Evolutionary conservation across 2,888 invertebrate genomes (phyloP).

Genomic region (Graphium colonna): DNA sequence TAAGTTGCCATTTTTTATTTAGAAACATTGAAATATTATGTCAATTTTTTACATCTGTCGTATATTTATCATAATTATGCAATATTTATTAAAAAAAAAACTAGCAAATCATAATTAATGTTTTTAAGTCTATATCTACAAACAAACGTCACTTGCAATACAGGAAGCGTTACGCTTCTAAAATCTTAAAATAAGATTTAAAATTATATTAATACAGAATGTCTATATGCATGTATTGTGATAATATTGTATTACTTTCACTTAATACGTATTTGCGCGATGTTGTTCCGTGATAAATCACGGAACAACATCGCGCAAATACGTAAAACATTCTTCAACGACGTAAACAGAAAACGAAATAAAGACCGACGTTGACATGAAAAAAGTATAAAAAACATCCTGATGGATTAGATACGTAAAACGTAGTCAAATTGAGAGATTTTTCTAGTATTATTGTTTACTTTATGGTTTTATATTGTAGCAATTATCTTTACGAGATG

Average conservation of each 20-base stretch:
- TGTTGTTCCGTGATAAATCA: neutral
- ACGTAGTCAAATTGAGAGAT: neutral
- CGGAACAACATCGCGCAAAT: too few species aligned
- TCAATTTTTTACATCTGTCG: too few species aligned
- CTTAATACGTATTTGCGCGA: neutral
- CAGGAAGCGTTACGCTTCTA: too few species aligned
- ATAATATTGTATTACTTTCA: neutral
- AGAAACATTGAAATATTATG: too few species aligned
- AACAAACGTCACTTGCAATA: too few species aligned
- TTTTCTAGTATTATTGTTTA: constrained; percentile 1
- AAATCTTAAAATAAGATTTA: too few species aligned
- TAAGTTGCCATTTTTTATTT: too few species aligned
- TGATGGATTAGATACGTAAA: neutral
- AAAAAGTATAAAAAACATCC: neutral
- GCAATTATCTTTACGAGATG: constrained; percentile 7
- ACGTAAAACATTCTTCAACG: neutral
- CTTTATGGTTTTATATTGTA: neutral
- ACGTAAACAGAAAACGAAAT: neutral
- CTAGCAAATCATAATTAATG: too few species aligned
- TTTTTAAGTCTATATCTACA: too few species aligned
- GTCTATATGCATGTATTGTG: neutral
- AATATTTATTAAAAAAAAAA: too few species aligned
- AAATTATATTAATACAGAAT: too few species aligned
- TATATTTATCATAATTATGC: too few species aligned
- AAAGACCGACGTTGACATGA: neutral